Conservation (phyloP, 2,113 vertebrate genomes). For the Brachypteracias leptosomus region DNA sequence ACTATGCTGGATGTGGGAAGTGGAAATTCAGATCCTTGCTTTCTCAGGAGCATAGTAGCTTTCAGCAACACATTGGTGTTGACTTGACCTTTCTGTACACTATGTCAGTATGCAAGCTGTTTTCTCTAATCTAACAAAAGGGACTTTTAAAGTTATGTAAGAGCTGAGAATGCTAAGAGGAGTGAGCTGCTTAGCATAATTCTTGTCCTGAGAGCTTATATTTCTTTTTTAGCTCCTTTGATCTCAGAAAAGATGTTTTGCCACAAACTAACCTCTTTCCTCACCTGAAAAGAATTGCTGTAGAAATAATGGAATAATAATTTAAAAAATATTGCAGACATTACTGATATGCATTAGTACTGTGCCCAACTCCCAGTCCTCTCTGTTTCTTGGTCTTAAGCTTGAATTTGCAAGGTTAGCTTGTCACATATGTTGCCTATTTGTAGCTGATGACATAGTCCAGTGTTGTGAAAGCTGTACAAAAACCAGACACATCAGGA, state of each 20-base stretch:
- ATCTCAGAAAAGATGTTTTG: background rate
- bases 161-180: background rate
- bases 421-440: background rate
- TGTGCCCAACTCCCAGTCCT: background rate
- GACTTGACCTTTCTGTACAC: background rate
- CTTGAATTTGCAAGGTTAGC: background rate
- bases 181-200: conserved; percentile 39
- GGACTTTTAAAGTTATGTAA: background rate
- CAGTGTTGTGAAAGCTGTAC: background rate
- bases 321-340: background rate
- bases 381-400: background rate
- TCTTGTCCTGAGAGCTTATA: conserved; percentile 14
- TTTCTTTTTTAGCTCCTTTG: conserved; percentile 14
- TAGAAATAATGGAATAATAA: background rate
- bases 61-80: background rate
- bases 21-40: background rate
- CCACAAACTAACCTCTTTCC: background rate
- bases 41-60: background rate
- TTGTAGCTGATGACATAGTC: background rate
- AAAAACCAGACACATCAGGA: background rate
- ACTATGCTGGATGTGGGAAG: background rate
- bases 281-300: background rate
- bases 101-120: background rate
- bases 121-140: conserved; percentile 12
- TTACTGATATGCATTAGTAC: background rate